Conservation (phyloP, 2,797 vertebrate genomes). For the Phrynocephalus vlangalii region DNA sequence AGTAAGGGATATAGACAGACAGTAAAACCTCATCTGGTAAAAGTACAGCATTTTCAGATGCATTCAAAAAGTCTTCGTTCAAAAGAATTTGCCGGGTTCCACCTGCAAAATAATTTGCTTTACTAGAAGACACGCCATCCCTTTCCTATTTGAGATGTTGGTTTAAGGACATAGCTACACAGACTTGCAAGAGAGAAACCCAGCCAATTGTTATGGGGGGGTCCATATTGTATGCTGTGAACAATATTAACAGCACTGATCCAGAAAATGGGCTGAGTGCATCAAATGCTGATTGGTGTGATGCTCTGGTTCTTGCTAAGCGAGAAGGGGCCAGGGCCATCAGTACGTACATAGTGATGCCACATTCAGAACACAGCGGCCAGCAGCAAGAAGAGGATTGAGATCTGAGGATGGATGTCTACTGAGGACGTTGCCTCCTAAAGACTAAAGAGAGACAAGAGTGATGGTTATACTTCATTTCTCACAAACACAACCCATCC, state of each 20-base stretch:
- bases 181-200: not conserved
- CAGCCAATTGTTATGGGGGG: not conserved
- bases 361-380: constrained; percentile 75
- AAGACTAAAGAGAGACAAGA: constrained; percentile 70
- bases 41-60: constrained; percentile 76
- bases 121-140: not conserved
- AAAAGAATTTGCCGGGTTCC: constrained; percentile 73
- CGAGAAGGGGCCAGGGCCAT: not conserved
- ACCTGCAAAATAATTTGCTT: constrained; percentile 19
- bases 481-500: too few species aligned
- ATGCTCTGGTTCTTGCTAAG: not conserved
- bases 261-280: not conserved
- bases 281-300: not conserved
- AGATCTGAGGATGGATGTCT: constrained; percentile 81
- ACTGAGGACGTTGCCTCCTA: constrained; percentile 82
- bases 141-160: not conserved
- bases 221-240: not conserved
- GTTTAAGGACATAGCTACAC: not conserved
- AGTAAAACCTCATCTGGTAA: constrained; percentile 76
- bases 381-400: constrained; percentile 80
- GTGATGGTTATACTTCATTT: not conserved
- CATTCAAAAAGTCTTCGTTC: constrained; percentile 79
- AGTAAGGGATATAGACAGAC: constrained; percentile 80
- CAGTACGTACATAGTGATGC: constrained; percentile 73
- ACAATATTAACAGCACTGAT: not conserved